phyloP scores from a whole-genome alignment of 2,113 vertebrate genomes.

The Melanocharis versteri region DNA sequence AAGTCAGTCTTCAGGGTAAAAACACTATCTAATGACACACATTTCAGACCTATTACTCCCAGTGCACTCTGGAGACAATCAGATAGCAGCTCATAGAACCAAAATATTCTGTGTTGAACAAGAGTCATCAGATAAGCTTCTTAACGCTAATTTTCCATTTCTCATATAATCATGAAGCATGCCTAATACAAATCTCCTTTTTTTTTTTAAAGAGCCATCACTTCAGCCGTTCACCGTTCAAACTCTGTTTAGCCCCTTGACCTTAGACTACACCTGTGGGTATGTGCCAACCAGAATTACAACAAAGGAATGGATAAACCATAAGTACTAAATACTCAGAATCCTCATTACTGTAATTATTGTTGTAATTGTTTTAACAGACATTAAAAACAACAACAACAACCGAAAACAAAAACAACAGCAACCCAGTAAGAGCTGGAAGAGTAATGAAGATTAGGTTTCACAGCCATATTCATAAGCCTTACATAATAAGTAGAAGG shows the following conservation, averaged over 20 bases:
- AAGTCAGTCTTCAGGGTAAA: neutral
- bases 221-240: neutral
- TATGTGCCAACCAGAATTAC: neutral
- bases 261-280: neutral
- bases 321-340: neutral
- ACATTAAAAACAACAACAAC: neutral
- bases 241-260: neutral
- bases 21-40: neutral
- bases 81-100: neutral
- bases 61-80: neutral
- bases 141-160: neutral
- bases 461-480: neutral
- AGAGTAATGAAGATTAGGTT: constrained; percentile 1
- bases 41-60: neutral
- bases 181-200: neutral
- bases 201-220: neutral
- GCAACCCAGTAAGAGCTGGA: neutral
- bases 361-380: neutral
- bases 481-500: neutral
- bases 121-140: neutral
- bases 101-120: neutral
- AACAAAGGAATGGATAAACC: neutral
- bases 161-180: neutral
- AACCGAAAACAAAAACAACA: neutral
- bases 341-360: neutral